These are phyloP conservation scores for Sebastes oblongus DNA, from an alignment of 2,797 vertebrate species.

Conservation along the genomic window DNA sequence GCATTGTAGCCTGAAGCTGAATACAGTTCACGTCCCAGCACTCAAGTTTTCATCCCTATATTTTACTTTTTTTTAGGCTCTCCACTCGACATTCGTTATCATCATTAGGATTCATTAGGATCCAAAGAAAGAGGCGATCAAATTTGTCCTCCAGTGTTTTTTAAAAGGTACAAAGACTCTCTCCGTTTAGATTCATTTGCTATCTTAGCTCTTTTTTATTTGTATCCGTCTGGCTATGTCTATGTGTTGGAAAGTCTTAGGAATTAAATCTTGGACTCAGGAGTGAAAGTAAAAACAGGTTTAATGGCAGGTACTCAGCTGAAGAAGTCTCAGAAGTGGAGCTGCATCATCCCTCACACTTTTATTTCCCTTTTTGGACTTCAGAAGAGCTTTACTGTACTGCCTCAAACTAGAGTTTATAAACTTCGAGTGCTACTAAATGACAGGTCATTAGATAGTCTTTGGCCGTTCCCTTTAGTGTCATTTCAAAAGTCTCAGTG, in stretches of 20 bases:
- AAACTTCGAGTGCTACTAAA: slow-evolving; percentile 2
- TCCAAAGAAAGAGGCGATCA: slow-evolving; percentile 1
- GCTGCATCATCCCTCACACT: slow-evolving; percentile 24
- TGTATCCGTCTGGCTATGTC: neutral
- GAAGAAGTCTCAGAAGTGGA: slow-evolving; percentile 42
- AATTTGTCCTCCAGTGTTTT: slow-evolving; percentile 3
- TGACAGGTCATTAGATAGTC: neutral
- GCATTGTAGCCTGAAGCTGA: neutral
- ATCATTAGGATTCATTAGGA: slow-evolving; percentile 17
- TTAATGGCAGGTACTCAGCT: slow-evolving; percentile 43
- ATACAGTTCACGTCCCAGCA: neutral
- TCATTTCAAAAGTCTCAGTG: neutral
- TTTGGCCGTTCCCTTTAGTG: neutral
- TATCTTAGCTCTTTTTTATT: slow-evolving; percentile 8
- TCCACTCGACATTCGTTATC: neutral
- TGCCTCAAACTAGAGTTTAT: slow-evolving; percentile 18
- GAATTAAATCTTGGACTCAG: slow-evolving; percentile 38
- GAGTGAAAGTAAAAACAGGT: slow-evolving; percentile 35
- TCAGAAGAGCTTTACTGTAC: slow-evolving; percentile 37
- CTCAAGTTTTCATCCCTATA: slow-evolving; percentile 8
- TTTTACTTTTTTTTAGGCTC: neutral
- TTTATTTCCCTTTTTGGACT: slow-evolving; percentile 28
- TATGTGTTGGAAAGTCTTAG: slow-evolving; percentile 12
- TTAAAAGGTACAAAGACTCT: slow-evolving; percentile 6
- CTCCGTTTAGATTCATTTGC: slow-evolving; percentile 2